Percentiles rank a stretch among this genome's conserved stretches.
phyloP scores from a whole-genome alignment of 2,113 vertebrate genomes.

The Rhabdomys dilectus region DNA sequence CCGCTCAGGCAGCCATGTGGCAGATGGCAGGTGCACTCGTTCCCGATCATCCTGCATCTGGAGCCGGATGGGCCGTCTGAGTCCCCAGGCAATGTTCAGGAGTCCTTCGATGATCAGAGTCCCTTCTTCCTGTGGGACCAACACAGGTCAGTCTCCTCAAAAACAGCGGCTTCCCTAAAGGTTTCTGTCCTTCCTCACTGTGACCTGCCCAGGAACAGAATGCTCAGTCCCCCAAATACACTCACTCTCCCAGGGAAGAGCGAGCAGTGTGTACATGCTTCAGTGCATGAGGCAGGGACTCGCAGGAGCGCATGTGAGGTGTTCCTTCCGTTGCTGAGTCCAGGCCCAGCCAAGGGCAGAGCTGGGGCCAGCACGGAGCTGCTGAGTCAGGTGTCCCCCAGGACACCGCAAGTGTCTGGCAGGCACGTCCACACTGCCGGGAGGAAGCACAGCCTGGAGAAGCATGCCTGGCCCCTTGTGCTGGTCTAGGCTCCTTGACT shows the following conservation, averaged over 20 bases:
- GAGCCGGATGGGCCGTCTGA: slow-evolving; percentile 81
- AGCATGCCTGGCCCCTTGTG: fast-evolving
- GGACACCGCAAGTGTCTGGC: background rate
- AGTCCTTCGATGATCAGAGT: slow-evolving; percentile 83
- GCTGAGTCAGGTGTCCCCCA: slow-evolving; percentile 50
- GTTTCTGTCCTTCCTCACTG: background rate
- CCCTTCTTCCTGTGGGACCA: slow-evolving; percentile 76
- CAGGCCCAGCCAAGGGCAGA: background rate
- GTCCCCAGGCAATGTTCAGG: slow-evolving; percentile 85
- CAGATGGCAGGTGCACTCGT: slow-evolving; percentile 62
- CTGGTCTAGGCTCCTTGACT: fast-evolving
- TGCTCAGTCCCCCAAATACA: no score
- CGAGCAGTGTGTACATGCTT: background rate
- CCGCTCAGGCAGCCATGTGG: slow-evolving; percentile 76
- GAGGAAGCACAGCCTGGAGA: background rate
- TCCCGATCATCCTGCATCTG: slow-evolving; percentile 85
- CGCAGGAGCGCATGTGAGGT: slow-evolving; percentile 18
- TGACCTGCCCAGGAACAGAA: fast-evolving
- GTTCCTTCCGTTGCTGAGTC: background rate
- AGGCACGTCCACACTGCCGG: background rate
- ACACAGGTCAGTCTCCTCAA: background rate
- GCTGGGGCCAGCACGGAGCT: background rate
- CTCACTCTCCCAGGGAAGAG: background rate
- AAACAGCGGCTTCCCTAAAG: background rate
- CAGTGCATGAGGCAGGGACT: background rate